Percentiles rank a stretch among this genome's conserved stretches.
These are phyloP conservation scores for Potamilus streckersoni DNA, from an alignment of 1,140 invertebrate species.

Conservation along the genomic window DNA sequence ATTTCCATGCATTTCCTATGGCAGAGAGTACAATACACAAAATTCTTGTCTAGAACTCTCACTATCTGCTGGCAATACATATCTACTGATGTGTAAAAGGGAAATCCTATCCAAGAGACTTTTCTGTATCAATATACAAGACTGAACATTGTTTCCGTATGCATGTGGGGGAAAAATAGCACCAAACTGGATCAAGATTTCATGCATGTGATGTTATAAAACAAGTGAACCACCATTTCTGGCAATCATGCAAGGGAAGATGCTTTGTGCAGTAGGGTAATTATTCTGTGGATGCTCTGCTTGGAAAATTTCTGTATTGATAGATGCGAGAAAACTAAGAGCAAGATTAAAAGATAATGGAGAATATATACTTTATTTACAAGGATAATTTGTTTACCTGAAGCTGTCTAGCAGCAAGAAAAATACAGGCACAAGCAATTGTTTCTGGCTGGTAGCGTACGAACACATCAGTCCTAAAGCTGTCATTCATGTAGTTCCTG, in stretches of 20 bases:
- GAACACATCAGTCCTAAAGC: slow-evolving; percentile 95
- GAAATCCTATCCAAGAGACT: too few relatives aligned
- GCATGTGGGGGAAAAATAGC: too few relatives aligned
- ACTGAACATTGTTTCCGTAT: too few relatives aligned
- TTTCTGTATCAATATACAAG: too few relatives aligned
- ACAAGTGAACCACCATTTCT: background rate
- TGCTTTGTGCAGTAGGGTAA: background rate
- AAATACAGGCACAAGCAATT: slow-evolving; percentile 98
- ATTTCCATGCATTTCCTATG: too few relatives aligned
- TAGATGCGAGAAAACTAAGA: background rate
- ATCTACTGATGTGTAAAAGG: too few relatives aligned
- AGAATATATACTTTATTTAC: background rate
- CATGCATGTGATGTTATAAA: too few relatives aligned
- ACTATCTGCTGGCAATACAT: too few relatives aligned
- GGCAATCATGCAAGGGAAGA: background rate
- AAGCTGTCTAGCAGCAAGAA: slow-evolving; percentile 89
- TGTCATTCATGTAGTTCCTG: slow-evolving; percentile 99
- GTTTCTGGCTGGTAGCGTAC: slow-evolving; percentile 95
- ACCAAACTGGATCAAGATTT: too few relatives aligned
- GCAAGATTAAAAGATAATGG: background rate
- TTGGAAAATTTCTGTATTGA: background rate
- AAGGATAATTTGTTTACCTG: slow-evolving; percentile 67
- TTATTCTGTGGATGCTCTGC: background rate
- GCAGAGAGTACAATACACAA: too few relatives aligned
- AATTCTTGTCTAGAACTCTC: too few relatives aligned